Conservation (phyloP, 2,888 invertebrate species). For the Protodeltote pygarga region DNA sequence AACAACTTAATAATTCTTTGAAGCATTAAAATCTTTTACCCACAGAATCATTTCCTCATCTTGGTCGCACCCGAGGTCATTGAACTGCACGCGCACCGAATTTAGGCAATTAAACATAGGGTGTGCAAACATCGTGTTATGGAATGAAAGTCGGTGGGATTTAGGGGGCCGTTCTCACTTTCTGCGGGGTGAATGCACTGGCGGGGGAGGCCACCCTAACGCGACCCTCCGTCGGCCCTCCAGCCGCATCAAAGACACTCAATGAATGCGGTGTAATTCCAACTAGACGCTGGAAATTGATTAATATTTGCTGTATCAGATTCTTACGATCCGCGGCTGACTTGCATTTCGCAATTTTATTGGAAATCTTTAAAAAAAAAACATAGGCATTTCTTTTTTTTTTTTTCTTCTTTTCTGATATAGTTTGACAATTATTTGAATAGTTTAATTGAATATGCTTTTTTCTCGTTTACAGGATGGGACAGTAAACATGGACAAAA, state of each 20-base stretch:
- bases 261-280: slow-evolving; percentile 67
- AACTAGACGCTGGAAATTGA: slow-evolving; percentile 51
- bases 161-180: slow-evolving; percentile 79
- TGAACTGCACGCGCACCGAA: slow-evolving; percentile 75
- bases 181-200: slow-evolving; percentile 85
- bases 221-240: slow-evolving; percentile 69
- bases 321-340: slow-evolving; percentile 12
- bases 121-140: slow-evolving; percentile 71
- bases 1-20: slow-evolving; percentile 38
- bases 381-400: too few relatives aligned
- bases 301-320: slow-evolving; percentile 38
- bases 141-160: slow-evolving; percentile 73
- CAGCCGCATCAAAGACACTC: slow-evolving; percentile 79
- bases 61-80: slow-evolving; percentile 60
- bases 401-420: too few relatives aligned
- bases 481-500: slow-evolving; percentile 91
- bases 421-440: too few relatives aligned
- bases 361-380: neutral
- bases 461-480: slow-evolving; percentile 79
- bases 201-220: slow-evolving; percentile 73
- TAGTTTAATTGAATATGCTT: neutral
- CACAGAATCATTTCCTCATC: slow-evolving; percentile 56
- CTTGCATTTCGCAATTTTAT: slow-evolving; percentile 10
- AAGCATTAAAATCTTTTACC: slow-evolving; percentile 54
- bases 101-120: slow-evolving; percentile 82